phyloP scores from a whole-genome alignment of 2,797 vertebrate species.

The Sandelia bainsii region DNA sequence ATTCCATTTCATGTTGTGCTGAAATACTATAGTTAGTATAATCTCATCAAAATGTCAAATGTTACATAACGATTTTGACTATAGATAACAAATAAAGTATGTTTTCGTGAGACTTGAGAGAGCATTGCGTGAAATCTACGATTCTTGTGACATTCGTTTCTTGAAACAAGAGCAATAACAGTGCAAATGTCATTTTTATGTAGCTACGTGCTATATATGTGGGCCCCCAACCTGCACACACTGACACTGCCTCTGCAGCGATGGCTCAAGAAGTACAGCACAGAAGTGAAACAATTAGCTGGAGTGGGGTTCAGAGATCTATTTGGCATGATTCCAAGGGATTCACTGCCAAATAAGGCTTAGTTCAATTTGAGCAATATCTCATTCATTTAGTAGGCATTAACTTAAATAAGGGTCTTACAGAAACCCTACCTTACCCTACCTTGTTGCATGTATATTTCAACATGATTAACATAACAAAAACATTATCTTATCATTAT shows the following conservation, averaged over 20 bases:
- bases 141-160: conserved; percentile 1
- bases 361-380: conserved; percentile 32
- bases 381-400: conserved; percentile 31
- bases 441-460: neutral
- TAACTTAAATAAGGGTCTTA: conserved; percentile 16
- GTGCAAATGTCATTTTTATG: conserved; percentile 12
- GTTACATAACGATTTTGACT: conserved; percentile 34
- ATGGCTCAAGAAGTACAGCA: conserved; percentile 17
- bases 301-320: conserved; percentile 30
- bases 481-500: neutral
- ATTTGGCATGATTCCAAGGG: conserved; percentile 47
- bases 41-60: conserved; percentile 50
- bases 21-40: conserved; percentile 41
- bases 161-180: conserved; percentile 13
- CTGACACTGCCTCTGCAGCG: conserved; percentile 1
- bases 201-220: neutral
- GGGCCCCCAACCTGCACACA: conserved; percentile 2
- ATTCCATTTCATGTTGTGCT: conserved; percentile 40
- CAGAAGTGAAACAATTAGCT: conserved; percentile 32
- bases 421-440: neutral
- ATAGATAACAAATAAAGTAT: conserved; percentile 9
- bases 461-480: conserved; percentile 1
- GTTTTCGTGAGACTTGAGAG: neutral
- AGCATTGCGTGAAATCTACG: conserved; percentile 18
- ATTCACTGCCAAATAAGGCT: conserved; percentile 39